Conservation (phyloP, 2,113 vertebrate species). For the Leptodactylus fuscus region DNA sequence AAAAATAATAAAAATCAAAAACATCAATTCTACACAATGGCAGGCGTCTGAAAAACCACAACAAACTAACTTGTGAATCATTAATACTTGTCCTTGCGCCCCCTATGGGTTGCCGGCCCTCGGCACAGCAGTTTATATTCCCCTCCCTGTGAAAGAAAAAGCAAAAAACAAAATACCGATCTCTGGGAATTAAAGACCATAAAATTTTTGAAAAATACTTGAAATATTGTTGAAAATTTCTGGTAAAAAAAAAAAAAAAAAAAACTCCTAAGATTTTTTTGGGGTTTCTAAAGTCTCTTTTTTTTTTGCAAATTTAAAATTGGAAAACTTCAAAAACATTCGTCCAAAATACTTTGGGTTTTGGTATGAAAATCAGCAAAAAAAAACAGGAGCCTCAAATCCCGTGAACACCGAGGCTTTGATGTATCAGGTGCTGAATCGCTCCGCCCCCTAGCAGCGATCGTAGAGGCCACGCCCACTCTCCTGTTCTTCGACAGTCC, state of each 20-base stretch:
- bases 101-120: neutral
- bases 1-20: neutral
- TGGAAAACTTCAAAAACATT: neutral
- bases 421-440: neutral
- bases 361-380: slow-evolving; percentile 10
- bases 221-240: neutral
- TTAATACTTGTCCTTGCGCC: neutral
- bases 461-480: neutral
- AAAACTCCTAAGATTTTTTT: neutral
- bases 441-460: neutral
- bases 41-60: neutral
- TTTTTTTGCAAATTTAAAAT: neutral
- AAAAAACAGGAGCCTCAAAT: neutral
- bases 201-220: neutral
- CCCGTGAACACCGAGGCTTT: neutral
- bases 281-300: neutral
- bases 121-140: neutral
- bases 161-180: neutral
- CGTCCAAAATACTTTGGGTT: slow-evolving; percentile 23
- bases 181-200: neutral
- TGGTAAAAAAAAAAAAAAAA: neutral
- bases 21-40: too few relatives aligned
- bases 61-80: neutral
- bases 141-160: neutral
- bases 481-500: slow-evolving; percentile 9